Evolutionary conservation across 2,888 invertebrate species (phyloP).

Genomic region (Cacoxenus indagator): DNA sequence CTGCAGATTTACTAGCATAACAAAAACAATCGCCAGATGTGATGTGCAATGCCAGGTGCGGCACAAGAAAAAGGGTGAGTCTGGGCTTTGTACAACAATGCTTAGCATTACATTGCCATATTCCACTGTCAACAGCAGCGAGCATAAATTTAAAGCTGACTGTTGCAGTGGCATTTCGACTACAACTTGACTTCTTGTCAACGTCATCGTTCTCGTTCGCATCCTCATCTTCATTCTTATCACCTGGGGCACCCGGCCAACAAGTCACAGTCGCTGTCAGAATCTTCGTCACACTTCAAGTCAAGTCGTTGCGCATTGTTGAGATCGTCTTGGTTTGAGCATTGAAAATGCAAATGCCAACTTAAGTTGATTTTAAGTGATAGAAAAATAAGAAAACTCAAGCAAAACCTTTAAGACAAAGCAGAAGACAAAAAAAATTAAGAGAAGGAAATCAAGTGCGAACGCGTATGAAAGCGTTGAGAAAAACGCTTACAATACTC

Average conservation of each 20-base stretch:
- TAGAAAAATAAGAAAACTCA: conserved; percentile 52
- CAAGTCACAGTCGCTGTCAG: background rate
- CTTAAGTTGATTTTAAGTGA: conserved; percentile 67
- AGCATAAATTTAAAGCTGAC: conserved; percentile 49
- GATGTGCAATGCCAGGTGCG: background rate
- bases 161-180: conserved; percentile 59
- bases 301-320: background rate
- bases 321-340: conserved; percentile 2
- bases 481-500: conserved; percentile 27
- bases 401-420: background rate
- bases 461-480: background rate
- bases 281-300: background rate
- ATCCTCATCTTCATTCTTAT: background rate
- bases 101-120: background rate
- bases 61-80: background rate
- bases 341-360: conserved; percentile 64
- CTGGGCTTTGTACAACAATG: background rate
- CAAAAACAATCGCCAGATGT: background rate
- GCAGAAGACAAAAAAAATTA: no score
- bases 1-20: background rate
- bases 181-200: conserved; percentile 52
- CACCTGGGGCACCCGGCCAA: background rate
- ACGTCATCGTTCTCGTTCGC: background rate
- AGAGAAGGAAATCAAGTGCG: no score
- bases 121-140: background rate